Conservation (phyloP, 2,888 invertebrate species). For the Aplocera efformata region DNA sequence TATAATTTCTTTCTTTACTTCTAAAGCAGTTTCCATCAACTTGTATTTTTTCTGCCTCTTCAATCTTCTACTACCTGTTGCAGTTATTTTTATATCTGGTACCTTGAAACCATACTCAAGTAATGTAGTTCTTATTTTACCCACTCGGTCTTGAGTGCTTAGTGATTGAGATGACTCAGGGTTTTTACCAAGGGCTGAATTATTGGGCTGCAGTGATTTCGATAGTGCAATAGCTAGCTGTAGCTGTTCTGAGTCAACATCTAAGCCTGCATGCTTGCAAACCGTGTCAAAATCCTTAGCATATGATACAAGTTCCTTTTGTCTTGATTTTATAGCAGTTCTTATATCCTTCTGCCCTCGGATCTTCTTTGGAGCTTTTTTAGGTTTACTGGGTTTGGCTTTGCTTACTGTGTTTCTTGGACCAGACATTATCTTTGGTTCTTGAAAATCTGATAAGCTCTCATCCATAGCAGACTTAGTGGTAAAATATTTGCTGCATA, state of each 20-base stretch:
- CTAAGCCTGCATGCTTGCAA: conserved; percentile 64
- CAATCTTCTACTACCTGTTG: conserved; percentile 35
- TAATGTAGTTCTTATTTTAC: conserved; percentile 74
- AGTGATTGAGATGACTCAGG: conserved; percentile 28
- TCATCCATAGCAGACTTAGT: conserved; percentile 58
- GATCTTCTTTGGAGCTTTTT: conserved; percentile 41
- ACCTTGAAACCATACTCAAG: conserved; percentile 82
- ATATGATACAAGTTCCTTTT: conserved; percentile 60
- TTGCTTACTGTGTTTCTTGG: conserved; percentile 42
- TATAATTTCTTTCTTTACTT: conserved; percentile 55
- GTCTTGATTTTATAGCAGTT: conserved; percentile 51
- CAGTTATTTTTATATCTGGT: conserved; percentile 46
- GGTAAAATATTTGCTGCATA: conserved; percentile 63
- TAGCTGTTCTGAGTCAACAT: conserved; percentile 83
- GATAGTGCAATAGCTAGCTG: conserved; percentile 85
- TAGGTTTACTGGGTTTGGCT: conserved; percentile 33
- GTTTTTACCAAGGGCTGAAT: conserved; percentile 16
- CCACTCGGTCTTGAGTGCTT: conserved; percentile 47
- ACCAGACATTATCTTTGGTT: conserved; percentile 48
- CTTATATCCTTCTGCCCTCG: conserved; percentile 67
- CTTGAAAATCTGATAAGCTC: conserved; percentile 62
- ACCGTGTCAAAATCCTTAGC: conserved; percentile 64
- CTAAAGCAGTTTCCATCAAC: conserved; percentile 45
- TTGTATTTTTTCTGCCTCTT: conserved; percentile 49
- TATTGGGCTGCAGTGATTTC: conserved; percentile 65